These are phyloP conservation scores for Taeniopygia guttata DNA, from an alignment of 2,797 vertebrate species.

Conservation along the genomic window DNA sequence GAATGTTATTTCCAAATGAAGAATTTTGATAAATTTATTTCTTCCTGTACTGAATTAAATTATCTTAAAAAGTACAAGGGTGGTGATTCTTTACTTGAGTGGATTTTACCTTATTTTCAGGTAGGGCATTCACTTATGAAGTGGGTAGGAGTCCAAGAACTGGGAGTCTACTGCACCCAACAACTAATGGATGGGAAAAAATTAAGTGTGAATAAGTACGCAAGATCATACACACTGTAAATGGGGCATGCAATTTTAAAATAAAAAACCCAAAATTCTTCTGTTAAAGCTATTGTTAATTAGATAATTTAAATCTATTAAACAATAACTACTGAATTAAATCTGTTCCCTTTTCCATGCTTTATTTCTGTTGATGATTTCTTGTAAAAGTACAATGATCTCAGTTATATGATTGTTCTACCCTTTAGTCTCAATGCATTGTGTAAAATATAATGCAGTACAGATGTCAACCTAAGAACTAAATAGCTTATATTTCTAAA, in stretches of 20 bases:
- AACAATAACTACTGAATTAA: constrained; percentile 59
- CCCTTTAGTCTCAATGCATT: constrained; percentile 67
- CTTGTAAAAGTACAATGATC: constrained; percentile 65
- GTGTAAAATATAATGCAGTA: constrained; percentile 77
- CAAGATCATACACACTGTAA: constrained; percentile 50
- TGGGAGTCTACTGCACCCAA: not conserved
- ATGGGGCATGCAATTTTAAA: constrained; percentile 56
- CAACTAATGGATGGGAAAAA: constrained; percentile 22
- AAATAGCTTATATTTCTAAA: constrained; percentile 79
- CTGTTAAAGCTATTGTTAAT: constrained; percentile 64
- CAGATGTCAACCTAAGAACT: constrained; percentile 74
- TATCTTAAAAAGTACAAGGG: not conserved
- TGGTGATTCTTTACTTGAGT: not conserved
- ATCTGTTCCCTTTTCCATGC: constrained; percentile 44
- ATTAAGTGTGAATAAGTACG: constrained; percentile 19
- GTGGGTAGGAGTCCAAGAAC: not conserved
- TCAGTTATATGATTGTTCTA: constrained; percentile 62
- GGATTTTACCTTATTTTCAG: constrained; percentile 12
- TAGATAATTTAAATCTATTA: constrained; percentile 66
- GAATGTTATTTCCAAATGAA: not conserved
- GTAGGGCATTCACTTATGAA: not conserved
- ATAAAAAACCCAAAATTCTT: constrained; percentile 63
- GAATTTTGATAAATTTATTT: not conserved
- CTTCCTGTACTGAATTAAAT: not conserved
- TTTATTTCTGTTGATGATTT: constrained; percentile 72